A percentile compares a stretch with the other conserved stretches of the same genome.
Conservation (phyloP, 2,888 invertebrate species). For the Sturmia bella region DNA sequence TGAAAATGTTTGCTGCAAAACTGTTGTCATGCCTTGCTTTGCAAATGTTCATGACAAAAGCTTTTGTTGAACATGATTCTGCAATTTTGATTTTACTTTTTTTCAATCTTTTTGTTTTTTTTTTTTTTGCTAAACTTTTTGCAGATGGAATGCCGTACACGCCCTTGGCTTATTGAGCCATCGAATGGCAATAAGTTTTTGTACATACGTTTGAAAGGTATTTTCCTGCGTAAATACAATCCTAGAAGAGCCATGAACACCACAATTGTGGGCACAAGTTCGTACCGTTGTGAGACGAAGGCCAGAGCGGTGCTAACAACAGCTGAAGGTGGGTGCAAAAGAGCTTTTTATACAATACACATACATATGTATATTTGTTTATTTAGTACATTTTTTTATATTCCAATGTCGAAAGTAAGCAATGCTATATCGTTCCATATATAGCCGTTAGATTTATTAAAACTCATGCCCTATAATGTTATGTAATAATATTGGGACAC, state of each 20-base stretch:
- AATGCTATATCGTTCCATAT: no score
- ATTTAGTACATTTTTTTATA: no score
- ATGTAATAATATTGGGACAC: no score
- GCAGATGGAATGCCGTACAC: slow-evolving; percentile 90
- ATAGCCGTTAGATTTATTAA: no score
- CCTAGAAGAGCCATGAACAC: slow-evolving; percentile 83
- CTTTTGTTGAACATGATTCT: neutral
- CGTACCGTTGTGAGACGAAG: slow-evolving; percentile 87
- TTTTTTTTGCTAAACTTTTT: slow-evolving; percentile 14
- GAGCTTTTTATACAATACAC: no score
- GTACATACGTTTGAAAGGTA: slow-evolving; percentile 89
- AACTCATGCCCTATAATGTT: no score
- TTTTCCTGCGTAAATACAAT: slow-evolving; percentile 82
- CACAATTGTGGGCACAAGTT: slow-evolving; percentile 84
- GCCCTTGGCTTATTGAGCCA: slow-evolving; percentile 91
- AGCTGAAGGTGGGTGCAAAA: slow-evolving; percentile 82
- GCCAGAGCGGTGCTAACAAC: slow-evolving; percentile 91
- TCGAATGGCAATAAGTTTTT: slow-evolving; percentile 87
- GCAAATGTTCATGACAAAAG: slow-evolving; percentile 7
- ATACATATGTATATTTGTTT: neutral
- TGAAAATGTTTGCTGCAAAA: neutral
- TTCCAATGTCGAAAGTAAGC: no score
- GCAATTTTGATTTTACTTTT: slow-evolving; percentile 22
- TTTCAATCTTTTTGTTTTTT: neutral
- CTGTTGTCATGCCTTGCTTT: no score